Base-by-base conservation (phyloP, 2,797 vertebrate species). In the Muraenolepis orangiensis region DNA sequence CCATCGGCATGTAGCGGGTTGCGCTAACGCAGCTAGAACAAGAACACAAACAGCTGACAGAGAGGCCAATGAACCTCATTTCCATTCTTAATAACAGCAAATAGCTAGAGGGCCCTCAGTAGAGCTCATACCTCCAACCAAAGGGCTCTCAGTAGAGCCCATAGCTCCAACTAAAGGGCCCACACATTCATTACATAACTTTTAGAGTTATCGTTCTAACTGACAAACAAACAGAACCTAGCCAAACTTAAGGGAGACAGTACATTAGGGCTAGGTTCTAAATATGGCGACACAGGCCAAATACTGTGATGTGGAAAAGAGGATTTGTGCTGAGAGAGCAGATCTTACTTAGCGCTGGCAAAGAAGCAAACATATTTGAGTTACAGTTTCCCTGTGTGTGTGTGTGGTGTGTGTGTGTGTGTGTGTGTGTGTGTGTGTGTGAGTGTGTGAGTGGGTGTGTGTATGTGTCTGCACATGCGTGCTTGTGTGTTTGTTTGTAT, bases 241-340 rank as follows among this genome's bases (percentile, higher is more conserved):
- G n/a, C 70, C 18, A 20, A 76, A 77, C 84, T 78, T n/a, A 57
- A 57, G 46, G 18, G 20, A 57, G 46, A 57, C 76, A 80, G n/a
- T 64, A 64, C n/a, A 78, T 42, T 30, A 76, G 81, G 81, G 75
- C 68, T 30, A 76, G 81, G 81, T 76, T 66, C 77, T 28, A 29
- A 84, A 84, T 38, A 74, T 31, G 67, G 36, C 3, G 42, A 46
- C 42, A 46, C 5, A 18, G 23, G 51, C 13, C 31, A 78, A 76
- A 80, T 26, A 74, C 61, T 73, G 74, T 42, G 72, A 76, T 42
- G 72, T 46, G 34, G 64, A 28, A 69, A 28, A 10, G 11, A 40
- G 74, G 46, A 40, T 29, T 34, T 8, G 1, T 29, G n/a, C 36
- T 64, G 10, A 69, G 72, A 81, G 77, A 75, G 20, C 70, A 67